Evolutionary conservation across 37 sponge, comb jelly and placozoan genomes (phyloP), one percentile per base, ranked within the genome.

Genomic region (Axinella damicornis): DNA sequence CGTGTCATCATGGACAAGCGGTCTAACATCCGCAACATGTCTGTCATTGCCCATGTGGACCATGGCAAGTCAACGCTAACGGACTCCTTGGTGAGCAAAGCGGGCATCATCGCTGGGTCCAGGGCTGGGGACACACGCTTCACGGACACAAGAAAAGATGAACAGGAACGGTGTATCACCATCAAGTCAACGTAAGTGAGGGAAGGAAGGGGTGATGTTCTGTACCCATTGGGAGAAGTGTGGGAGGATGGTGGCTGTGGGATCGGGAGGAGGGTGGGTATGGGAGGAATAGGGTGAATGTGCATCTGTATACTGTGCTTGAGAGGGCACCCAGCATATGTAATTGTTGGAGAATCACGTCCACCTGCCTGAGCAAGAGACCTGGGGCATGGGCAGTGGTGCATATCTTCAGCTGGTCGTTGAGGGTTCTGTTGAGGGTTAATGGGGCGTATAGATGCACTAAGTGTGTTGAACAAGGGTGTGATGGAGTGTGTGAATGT

Each of bases 1-100:
- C 99, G 99, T 80, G 96, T 67, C 38, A 95, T 97, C 82, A 99
- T 99, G 99, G 97, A 97, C 89, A 93, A 95, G 87, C 97, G 97
- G 39, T 76, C 87, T 6, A 99, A 99, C 87, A 99, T 99, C 82
- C 95, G 99, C 53, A 99, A 99, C 89, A 99, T 99, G 99, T 97
- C 97, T 22, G 99, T 99, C 11, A 99, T 99, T 17, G 99, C 99
- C 17, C 99, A 99, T 77, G 99, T 97, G 46, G 99, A 99, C 69
- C 97, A 99, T 77, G 99, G 99, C 69, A 99, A 99, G 78, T 97
- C 97, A 13, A 99, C 99, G 0, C 87, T 99, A 53, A 99, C 97
- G 0, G 99, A 99, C 72, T 93, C 99, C 25, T 88, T 99, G 36
- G 99, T 97, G 76, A 91, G 90, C 76, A 99, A 99, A 71, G 99